A percentile compares a stretch with the other conserved stretches of the same genome.
Conservation (phyloP, 2,113 vertebrate species). For the Dascyllus trimaculatus region DNA sequence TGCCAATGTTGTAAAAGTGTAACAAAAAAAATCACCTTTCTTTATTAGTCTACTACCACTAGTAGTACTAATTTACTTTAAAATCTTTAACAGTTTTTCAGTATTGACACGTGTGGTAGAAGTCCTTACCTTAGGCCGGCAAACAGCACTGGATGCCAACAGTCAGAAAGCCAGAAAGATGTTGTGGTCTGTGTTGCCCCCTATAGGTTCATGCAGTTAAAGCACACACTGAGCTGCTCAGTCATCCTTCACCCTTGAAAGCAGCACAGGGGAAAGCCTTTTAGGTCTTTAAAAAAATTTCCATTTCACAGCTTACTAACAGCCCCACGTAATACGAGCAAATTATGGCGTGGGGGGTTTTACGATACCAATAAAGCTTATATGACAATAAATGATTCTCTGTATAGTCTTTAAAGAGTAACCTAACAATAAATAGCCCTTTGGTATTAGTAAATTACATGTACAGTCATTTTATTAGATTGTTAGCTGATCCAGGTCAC, state of each 20-base stretch:
- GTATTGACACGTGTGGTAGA: not conserved
- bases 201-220: conserved; percentile 38
- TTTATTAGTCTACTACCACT: not conserved
- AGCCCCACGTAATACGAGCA: not conserved
- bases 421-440: not conserved
- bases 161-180: not conserved
- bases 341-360: not conserved
- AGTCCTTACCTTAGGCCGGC: not conserved
- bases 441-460: not conserved
- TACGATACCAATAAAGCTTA: not conserved
- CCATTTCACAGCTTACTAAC: not conserved
- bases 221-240: not conserved
- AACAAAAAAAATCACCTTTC: not conserved
- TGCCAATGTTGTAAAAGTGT: too few species aligned
- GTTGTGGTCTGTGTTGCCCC: conserved; percentile 65
- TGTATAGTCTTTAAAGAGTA: not conserved
- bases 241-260: not conserved
- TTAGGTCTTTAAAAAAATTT: not conserved
- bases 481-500: not conserved
- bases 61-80: not conserved
- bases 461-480: not conserved
- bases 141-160: not conserved
- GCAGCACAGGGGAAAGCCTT: not conserved
- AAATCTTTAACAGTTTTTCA: not conserved
- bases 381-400: not conserved